Evolutionary conservation across 1,140 invertebrate genomes (phyloP).

Genomic region (Atta colombica): DNA sequence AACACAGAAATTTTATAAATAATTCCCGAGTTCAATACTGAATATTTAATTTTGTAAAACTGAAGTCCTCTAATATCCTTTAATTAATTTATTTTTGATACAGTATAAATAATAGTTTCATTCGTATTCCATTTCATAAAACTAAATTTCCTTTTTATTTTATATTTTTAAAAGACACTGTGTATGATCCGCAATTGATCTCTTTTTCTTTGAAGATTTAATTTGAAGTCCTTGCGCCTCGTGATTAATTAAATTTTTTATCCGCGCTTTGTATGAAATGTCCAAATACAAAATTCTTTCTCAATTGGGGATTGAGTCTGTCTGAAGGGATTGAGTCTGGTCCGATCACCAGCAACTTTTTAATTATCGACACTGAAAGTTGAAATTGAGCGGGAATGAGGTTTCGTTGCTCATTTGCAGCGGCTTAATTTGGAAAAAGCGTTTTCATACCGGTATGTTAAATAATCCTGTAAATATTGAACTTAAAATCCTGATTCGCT

Average conservation of each 20-base stretch:
- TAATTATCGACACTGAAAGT: constrained; percentile 34
- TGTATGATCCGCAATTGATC: background rate
- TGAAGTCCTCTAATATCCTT: background rate
- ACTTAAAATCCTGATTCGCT: background rate
- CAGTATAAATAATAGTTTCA: background rate
- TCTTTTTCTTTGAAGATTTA: constrained; percentile 20
- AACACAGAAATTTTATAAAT: background rate
- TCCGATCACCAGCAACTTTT: background rate
- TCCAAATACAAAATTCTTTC: background rate
- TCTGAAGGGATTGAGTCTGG: background rate
- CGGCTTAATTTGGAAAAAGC: constrained; percentile 34
- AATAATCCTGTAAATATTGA: constrained; percentile 32
- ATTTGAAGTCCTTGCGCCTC: background rate
- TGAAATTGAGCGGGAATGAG: constrained; percentile 18
- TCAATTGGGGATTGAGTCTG: background rate
- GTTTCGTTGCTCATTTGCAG: background rate
- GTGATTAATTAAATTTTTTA: constrained; percentile 39
- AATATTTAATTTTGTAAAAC: constrained; percentile 5
- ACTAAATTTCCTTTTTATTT: constrained; percentile 3
- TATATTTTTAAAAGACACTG: background rate
- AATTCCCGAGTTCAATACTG: background rate
- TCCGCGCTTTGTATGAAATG: background rate
- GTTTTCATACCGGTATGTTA: constrained; percentile 10
- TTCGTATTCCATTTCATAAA: background rate
- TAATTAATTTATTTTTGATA: background rate